Conservation (phyloP, 2,113 vertebrate species). For the Eclectus roratus region DNA sequence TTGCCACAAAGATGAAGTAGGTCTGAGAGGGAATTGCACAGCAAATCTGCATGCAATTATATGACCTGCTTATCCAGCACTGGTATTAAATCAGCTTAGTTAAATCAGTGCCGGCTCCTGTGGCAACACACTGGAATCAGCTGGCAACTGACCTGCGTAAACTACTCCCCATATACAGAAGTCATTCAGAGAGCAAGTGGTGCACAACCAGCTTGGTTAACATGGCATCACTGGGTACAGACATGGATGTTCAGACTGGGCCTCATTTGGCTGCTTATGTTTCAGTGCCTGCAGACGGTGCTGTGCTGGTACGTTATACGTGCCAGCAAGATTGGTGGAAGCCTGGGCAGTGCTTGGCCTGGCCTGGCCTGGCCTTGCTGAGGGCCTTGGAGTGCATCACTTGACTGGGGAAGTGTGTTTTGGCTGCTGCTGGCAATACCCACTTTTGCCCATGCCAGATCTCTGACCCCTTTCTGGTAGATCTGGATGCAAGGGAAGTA, state of each 20-base stretch:
- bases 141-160: neutral
- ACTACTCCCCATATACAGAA: accelerated
- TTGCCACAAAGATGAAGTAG: constrained; percentile 4
- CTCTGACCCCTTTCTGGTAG: neutral
- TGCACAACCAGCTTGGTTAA: neutral
- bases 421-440: neutral
- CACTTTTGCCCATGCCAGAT: neutral
- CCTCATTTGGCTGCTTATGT: neutral
- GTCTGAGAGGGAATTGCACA: neutral
- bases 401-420: neutral
- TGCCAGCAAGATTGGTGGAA: neutral
- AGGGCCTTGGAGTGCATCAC: neutral
- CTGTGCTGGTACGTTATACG: accelerated
- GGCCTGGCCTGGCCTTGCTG: neutral
- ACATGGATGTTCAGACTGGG: accelerated
- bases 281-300: neutral
- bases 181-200: neutral
- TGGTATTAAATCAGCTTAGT: neutral
- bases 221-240: neutral
- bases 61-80: neutral
- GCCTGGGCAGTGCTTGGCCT: neutral
- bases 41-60: neutral
- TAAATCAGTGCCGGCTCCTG: accelerated
- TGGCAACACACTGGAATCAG: neutral
- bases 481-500: neutral